Percentiles rank a stretch among this genome's conserved stretches.
Conservation (phyloP, 2,113 vertebrate species). For the Pluvianellus socialis region DNA sequence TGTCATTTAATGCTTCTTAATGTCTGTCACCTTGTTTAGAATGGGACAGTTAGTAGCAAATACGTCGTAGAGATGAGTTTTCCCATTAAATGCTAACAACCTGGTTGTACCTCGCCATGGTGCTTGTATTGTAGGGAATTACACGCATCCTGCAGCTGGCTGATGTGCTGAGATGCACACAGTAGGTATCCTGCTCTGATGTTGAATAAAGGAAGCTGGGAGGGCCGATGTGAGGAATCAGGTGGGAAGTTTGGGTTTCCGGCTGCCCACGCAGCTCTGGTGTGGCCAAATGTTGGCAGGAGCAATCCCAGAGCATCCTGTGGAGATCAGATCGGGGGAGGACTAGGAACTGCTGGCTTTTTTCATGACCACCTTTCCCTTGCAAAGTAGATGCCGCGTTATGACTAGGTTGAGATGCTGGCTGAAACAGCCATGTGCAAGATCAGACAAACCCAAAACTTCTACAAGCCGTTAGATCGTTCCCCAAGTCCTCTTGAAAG, state of each 20-base stretch:
- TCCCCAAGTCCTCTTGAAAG: neutral
- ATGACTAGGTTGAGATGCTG: neutral
- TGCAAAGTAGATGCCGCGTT: fast-evolving
- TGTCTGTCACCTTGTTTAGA: neutral
- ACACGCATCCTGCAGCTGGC: neutral
- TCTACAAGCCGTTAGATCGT: neutral
- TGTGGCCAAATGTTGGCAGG: neutral
- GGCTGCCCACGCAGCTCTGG: neutral
- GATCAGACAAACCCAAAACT: neutral
- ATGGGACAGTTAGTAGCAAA: neutral
- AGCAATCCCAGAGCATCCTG: neutral
- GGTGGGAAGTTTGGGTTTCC: neutral
- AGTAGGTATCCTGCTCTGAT: neutral
- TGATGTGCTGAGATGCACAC: neutral
- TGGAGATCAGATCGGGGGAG: neutral
- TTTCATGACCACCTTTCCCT: neutral
- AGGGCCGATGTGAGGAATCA: neutral
- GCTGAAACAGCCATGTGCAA: neutral
- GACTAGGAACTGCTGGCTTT: neutral
- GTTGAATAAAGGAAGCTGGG: neutral
- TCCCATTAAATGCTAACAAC: neutral
- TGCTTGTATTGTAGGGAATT: neutral
- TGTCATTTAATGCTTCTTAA: neutral
- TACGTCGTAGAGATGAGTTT: neutral
- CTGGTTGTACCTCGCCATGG: fast-evolving